Evolutionary conservation across 2,888 invertebrate genomes (phyloP).

Genomic region (Eulithis prunata): DNA sequence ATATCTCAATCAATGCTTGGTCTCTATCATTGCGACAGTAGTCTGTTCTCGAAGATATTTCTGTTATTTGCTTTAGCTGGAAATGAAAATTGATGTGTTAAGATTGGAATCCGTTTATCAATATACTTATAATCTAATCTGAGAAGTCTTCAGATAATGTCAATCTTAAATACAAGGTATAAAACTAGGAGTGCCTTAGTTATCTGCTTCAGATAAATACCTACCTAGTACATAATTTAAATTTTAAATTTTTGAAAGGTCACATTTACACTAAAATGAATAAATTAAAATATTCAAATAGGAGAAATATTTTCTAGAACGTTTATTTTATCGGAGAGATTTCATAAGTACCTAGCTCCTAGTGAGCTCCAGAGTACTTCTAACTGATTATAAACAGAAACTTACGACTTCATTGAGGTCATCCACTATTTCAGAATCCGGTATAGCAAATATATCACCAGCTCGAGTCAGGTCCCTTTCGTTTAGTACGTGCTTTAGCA

Average conservation of each 20-base stretch:
- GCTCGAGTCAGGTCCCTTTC: slow-evolving; percentile 95
- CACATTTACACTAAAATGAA: slow-evolving; percentile 11
- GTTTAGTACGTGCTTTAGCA: slow-evolving; percentile 95
- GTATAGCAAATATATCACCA: slow-evolving; percentile 95
- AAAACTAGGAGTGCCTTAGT: slow-evolving; percentile 32
- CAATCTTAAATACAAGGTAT: slow-evolving; percentile 22
- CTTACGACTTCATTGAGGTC: slow-evolving; percentile 93
- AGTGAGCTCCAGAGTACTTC: no score
- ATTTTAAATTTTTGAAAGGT: slow-evolving; percentile 32
- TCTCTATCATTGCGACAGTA: slow-evolving; percentile 95
- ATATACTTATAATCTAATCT: slow-evolving; percentile 28
- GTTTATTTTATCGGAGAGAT: not conserved
- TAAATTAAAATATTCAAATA: slow-evolving; percentile 3
- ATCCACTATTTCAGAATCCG: slow-evolving; percentile 93
- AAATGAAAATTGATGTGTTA: slow-evolving; percentile 33
- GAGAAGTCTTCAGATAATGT: slow-evolving; percentile 25
- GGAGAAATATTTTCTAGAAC: no score
- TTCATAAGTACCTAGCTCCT: not conserved
- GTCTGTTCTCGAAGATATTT: slow-evolving; percentile 92
- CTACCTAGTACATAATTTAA: slow-evolving; percentile 22
- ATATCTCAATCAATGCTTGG: slow-evolving; percentile 97
- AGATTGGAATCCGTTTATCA: not conserved
- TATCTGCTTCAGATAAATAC: slow-evolving; percentile 6
- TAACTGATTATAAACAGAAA: not conserved
- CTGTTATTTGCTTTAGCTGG: slow-evolving; percentile 89